These are phyloP conservation scores for Peromyscus nudipes DNA, from an alignment of 2,797 vertebrate species.

Conservation along the genomic window DNA sequence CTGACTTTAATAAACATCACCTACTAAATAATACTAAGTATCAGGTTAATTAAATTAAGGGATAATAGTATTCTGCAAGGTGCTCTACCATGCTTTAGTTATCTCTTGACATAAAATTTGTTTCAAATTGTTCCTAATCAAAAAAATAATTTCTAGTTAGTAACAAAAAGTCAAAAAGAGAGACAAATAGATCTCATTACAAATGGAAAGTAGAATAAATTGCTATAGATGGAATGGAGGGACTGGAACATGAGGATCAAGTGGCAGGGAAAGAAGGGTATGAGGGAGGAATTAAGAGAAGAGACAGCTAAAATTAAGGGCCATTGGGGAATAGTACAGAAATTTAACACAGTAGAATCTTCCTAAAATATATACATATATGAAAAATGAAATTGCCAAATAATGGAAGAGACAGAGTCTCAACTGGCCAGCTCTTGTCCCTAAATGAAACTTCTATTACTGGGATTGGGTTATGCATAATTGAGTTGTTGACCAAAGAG, in stretches of 20 bases:
- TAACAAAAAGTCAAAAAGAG: neutral
- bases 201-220: too few relatives aligned
- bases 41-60: slow-evolving; percentile 5
- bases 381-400: neutral
- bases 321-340: neutral
- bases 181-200: neutral
- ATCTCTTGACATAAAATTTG: neutral
- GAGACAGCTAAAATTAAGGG: neutral
- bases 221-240: neutral
- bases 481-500: too few relatives aligned
- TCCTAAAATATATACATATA: neutral
- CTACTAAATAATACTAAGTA: neutral
- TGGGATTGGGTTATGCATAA: neutral
- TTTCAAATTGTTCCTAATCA: neutral
- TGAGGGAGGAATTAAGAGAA: neutral
- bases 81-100: neutral
- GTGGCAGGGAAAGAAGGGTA: neutral
- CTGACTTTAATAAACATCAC: neutral
- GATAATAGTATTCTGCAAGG: neutral
- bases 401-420: neutral
- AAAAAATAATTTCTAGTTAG: neutral
- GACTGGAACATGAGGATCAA: neutral
- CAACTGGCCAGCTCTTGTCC: neutral
- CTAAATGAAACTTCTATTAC: neutral
- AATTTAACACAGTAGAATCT: neutral